A percentile compares a stretch with the other conserved stretches of the same genome.
Evolutionary conservation across 1,140 invertebrate species (phyloP).

Genomic region (Steinernema feltiae): DNA sequence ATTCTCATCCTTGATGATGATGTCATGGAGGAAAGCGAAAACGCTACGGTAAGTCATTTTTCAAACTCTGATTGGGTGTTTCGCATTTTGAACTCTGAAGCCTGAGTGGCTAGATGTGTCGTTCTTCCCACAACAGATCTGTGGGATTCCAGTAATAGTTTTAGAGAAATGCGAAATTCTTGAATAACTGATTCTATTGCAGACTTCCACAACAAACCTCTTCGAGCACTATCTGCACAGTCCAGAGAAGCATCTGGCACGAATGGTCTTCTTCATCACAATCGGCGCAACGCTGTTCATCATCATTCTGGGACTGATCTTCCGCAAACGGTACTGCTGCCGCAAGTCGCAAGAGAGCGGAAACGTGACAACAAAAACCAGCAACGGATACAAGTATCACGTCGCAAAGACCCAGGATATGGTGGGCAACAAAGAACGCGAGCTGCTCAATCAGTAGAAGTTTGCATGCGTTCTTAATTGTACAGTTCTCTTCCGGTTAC

Average conservation of each 20-base stretch:
- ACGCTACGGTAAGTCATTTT: neutral
- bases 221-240: conserved; percentile 19
- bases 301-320: neutral
- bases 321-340: conserved; percentile 13
- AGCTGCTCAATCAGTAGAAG: neutral
- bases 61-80: neutral
- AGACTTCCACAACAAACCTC: conserved; percentile 2
- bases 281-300: conserved; percentile 20
- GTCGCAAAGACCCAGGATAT: conserved; percentile 5
- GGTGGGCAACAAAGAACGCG: conserved; percentile 5
- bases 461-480: neutral
- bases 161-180: no score
- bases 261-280: conserved; percentile 10
- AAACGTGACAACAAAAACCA: conserved; percentile 11
- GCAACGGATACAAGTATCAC: conserved; percentile 20
- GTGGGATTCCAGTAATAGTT: no score
- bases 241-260: conserved; percentile 3
- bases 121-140: no score
- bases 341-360: conserved; percentile 9
- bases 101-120: no score
- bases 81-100: no score
- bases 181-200: no score
- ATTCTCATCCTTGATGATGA: neutral
- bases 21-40: neutral
- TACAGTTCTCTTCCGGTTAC: neutral